These are phyloP conservation scores for Arrhamphus sclerolepis DNA, from an alignment of 2,797 vertebrate species.

Conservation along the genomic window DNA sequence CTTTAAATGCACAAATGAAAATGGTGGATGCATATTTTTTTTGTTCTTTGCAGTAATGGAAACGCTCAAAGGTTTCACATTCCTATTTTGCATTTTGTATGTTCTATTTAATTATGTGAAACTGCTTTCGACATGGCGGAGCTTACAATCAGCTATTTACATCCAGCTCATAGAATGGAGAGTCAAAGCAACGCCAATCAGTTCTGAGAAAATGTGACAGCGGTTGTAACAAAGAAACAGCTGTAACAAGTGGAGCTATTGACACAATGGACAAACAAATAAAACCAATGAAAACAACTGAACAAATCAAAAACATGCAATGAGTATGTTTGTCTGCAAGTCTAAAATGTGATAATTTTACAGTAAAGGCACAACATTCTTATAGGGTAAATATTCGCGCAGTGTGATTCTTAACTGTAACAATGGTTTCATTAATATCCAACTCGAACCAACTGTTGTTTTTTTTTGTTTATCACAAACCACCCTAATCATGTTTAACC, in stretches of 20 bases:
- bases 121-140: conserved; percentile 30
- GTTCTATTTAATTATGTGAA: conserved; percentile 46
- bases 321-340: too few species aligned
- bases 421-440: not conserved
- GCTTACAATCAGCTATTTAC: conserved; percentile 31
- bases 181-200: not conserved
- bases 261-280: not conserved
- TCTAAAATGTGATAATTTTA: not conserved
- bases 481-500: too few species aligned
- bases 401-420: too few species aligned
- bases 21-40: not conserved
- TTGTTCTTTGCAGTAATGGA: not conserved
- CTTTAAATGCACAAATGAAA: conserved; percentile 7
- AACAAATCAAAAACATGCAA: not conserved
- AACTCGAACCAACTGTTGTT: not conserved
- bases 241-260: conserved; percentile 1
- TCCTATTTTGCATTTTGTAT: conserved; percentile 12
- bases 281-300: not conserved
- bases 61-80: conserved; percentile 6
- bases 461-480: not conserved
- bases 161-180: conserved; percentile 6
- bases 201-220: conserved; percentile 21
- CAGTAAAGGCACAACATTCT: not conserved
- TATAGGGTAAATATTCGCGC: too few species aligned
- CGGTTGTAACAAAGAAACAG: conserved; percentile 7